Evolutionary conservation across 2,888 invertebrate genomes (phyloP), one percentile per base, ranked within the genome.

Genomic region (Melinopterus prodromus): DNA sequence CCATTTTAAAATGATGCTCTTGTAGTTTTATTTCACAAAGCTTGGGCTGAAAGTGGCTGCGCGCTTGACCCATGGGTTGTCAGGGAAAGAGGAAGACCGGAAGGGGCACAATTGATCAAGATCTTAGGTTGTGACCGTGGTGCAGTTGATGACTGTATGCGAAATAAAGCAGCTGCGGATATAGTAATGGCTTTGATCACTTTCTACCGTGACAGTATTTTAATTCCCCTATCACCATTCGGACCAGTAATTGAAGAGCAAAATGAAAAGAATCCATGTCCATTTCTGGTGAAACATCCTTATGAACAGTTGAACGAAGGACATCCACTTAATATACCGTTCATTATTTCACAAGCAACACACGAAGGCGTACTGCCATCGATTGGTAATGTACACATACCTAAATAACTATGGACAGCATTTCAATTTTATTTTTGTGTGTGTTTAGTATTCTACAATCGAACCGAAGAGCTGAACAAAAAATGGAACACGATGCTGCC

Each of bases 311-410:
- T 94, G 0, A 89, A 86, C 76, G 89, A 90, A 2, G 93, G 93
- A 0, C 88, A 90, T 35, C 92, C 92, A 84, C 90, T 92, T 7
- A 91, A 92, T 79, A 85, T 93, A 6, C 95, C 95, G 0, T 93
- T 94, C 90, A 90, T 95, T 78, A 90, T 92, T 0, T 92, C 92
- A 6, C 91, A 93, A 35, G 92, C 93, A 0, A 91, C 92, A 4
- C 92, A 94, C 79, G 95, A 95, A 86, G 95, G 95, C 78, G 89
- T 94, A 12, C 94, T 93, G 84, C 94, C 94, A 26, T 93, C 92
- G 71, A 92, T 92, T 84, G 91, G 94, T 93, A n/a, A n/a, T n/a
- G n/a, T n/a, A n/a, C n/a, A n/a, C n/a, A n/a, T n/a, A n/a, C n/a
- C n/a, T n/a, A n/a, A n/a, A n/a, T n/a, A n/a, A n/a, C n/a, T n/a